Evolutionary conservation across 1,140 invertebrate genomes (phyloP), one percentile per base, ranked within the genome.

Genomic region (Drosophila jambulina): DNA sequence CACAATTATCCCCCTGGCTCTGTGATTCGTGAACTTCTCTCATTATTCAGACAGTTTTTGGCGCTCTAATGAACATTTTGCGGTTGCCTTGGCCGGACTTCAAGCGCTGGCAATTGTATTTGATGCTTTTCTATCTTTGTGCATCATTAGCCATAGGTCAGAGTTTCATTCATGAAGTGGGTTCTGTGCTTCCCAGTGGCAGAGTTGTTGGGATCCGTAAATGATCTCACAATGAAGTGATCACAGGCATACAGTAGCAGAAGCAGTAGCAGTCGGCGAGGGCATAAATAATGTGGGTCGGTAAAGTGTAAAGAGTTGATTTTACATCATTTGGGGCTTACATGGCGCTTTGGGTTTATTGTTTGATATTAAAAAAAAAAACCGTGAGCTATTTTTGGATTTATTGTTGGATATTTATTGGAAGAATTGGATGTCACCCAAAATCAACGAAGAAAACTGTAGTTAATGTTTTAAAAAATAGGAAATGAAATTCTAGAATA

Each of bases 41-140:
- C 76, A 79, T 79, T 78, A 79, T 60, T 59, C 75, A 78, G 49
- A 71, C 75, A 62, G 48, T 40, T 61, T 69, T 68, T 77, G 74
- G 74, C 75, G 76, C 75, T 79, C 76, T 79, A 80, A 80, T 80
- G 77, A 74, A 79, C 77, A 80, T 80, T 80, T 80, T 80, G 77
- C 40, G 77, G 77, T 80, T 60, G 40, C 60, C 76, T 79, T 38
- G 75, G 43, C 27, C 54, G 43, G 61, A 54, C 49, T 46, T 42
- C n/a, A 46, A 65, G 60, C 43, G 15, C 2, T 38, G 64, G 43
- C 65, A 69, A 32, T 64, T 57, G 42, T 62, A 36, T 57, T 65
- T 64, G 38, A 48, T 57, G 49, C 38, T 57, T 51, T 64, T 75
- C 51, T 43, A 68, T 58, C 45, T 53, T 36, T 61, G 38, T 46